Base-by-base conservation (phyloP, 2,113 vertebrate species). In the Colinus virginianus region DNA sequence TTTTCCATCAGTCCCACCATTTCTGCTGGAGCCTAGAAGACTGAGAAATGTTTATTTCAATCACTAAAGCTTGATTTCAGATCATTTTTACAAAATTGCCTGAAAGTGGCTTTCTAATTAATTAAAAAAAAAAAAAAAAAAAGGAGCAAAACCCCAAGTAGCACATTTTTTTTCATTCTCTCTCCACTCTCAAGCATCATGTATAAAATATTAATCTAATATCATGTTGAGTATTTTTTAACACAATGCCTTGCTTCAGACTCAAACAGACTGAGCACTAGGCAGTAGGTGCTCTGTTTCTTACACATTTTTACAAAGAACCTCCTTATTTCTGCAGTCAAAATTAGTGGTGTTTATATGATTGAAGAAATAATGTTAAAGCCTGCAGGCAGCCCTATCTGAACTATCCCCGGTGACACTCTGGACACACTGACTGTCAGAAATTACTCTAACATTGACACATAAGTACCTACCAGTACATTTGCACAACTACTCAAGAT, bases 191-290 rank as follows among this genome's bases (percentile, higher is more conserved):
- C 5, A 0, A 87, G 17, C 30, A 89, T 86, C 87, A 64, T 76
- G 17, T 61, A 38, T 34, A 49, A 77, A 89, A 72, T 49, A 49
- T 38, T 79, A 76, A 63, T 58, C 36, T 76, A 62, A 76, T 87
- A 82, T 21, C 55, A 61, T 17, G 18, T 77, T 66, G 56, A 72
- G 42, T 84, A 69, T 72, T 84, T 90, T 87, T 86, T 77, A 87
- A 72, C 46, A 49, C 5, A 69, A 21, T 42, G 19, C 20, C 34
- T 80, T 77, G 36, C 46, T 67, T 77, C 83, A 86, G 49, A 74
- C 42, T 70, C n/a, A 79, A 85, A 59, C 25, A 91, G 53, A 32
- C 75, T 83, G 53, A 64, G 58, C 30, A 28, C 79, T 82, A 88
- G 64, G 42, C 85, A 80, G 69, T 17, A 70, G 91, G 40, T 40